A percentile compares a stretch with the other conserved stretches of the same genome.
Conservation (phyloP, 2,797 vertebrate genomes). For the Danio choprae region DNA sequence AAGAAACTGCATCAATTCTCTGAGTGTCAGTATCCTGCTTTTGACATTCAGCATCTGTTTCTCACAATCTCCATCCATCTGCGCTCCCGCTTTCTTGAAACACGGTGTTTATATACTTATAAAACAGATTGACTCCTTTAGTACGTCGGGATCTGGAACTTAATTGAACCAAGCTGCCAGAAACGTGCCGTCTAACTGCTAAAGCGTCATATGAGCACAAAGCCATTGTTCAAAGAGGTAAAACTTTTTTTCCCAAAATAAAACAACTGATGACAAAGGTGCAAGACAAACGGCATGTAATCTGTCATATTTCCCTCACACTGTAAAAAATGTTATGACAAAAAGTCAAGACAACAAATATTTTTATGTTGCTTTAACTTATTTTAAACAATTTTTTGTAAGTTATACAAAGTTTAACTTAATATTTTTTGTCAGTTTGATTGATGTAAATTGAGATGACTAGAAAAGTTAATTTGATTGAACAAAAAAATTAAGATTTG, state of each 20-base stretch:
- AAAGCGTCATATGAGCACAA: constrained; percentile 21
- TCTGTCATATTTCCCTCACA: constrained; percentile 3
- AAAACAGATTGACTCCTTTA: constrained; percentile 56
- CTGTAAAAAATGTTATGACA: too few relatives aligned
- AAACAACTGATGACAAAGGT: not conserved
- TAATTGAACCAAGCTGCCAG: constrained; percentile 59
- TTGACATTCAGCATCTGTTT: constrained; percentile 79
- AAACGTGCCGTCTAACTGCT: constrained; percentile 29
- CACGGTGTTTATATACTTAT: constrained; percentile 57
- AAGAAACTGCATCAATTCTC: constrained; percentile 58
- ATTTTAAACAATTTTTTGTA: too few relatives aligned
- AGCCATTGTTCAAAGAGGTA: constrained; percentile 13
- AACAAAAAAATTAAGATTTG: too few relatives aligned
- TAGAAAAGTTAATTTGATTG: too few relatives aligned
- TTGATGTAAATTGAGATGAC: too few relatives aligned
- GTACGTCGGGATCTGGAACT: constrained; percentile 53
- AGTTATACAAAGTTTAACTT: too few relatives aligned
- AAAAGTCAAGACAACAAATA: too few relatives aligned
- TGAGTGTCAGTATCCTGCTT: constrained; percentile 75
- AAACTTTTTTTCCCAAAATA: constrained; percentile 2
- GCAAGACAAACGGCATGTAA: not conserved
- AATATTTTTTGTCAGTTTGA: too few relatives aligned
- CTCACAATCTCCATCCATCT: constrained; percentile 70
- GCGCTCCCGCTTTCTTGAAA: constrained; percentile 41
- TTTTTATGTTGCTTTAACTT: too few relatives aligned